Base-by-base conservation (phyloP, 2,888 invertebrate species). In the Sarcophaga carnaria region DNA sequence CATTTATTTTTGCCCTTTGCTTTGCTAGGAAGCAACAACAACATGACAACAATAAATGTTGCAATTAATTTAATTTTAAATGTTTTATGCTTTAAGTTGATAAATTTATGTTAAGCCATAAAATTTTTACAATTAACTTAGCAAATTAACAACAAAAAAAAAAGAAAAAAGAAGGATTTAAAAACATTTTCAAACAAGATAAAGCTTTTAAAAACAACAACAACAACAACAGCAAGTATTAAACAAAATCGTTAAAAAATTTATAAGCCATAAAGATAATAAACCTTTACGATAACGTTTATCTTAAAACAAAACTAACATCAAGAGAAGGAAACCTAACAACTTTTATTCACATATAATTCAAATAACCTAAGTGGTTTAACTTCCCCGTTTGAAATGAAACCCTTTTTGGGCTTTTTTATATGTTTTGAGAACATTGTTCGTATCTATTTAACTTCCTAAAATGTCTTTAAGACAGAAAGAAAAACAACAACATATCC, bases 381-480 rank as follows among this genome's bases (percentile, higher is more conserved):
- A 64, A 2, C 14, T 67, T 49, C 17, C 25, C 49, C 47, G n/a
- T 14, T 25, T 8, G 17, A 60, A 76, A 64, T 54, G 17, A 17
- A 54, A 20, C 59, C 75, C 64, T 80, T 74, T 75, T n/a, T 54
- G 27, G 14, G 22, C n/a, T 14, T 17, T 12, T 70, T 10, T 17
- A 59, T 45, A 47, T 22, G 25, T 22, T n/a, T 80, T 54, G 25
- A 45, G 49, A 54, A 20, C 20, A 49, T n/a, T 47, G 25, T 47
- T 20, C 8, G 60, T 59, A 60, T 70, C n/a, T 49, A 54, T 67
- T 80, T 66, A 67, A 80, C 71, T 85, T 72, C 80, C 80, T 63
- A 60, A 76, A 80, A 80, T 22, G 76, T 17, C 71, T 74, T 20
- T 60, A 45, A 10, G 5, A 37, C 69, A 59, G 63, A 17, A 59